These are phyloP conservation scores for Anniella stebbinsi DNA, from an alignment of 2,797 vertebrate species.

Conservation along the genomic window DNA sequence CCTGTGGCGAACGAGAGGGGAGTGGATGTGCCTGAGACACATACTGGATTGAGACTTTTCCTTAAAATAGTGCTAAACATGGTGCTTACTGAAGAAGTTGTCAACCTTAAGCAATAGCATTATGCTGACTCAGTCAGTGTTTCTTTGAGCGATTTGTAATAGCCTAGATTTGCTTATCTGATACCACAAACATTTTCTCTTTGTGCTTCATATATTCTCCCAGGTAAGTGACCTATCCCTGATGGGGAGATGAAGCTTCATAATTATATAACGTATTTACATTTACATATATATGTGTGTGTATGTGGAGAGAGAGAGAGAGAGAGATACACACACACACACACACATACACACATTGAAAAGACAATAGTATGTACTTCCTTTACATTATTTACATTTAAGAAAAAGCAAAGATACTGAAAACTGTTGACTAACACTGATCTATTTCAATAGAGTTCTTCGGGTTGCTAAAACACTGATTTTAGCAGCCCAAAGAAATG, in stretches of 20 bases:
- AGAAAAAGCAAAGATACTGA: too few relatives aligned
- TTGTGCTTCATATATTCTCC: not conserved
- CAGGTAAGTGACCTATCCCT: slow-evolving; percentile 35
- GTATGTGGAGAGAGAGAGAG: too few relatives aligned
- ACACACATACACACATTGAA: not conserved
- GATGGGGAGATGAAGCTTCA: not conserved
- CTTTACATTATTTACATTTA: too few relatives aligned
- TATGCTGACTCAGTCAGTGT: slow-evolving; percentile 63
- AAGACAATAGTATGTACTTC: too few relatives aligned
- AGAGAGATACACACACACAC: not conserved
- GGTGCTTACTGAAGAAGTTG: not conserved
- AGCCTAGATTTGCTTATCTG: slow-evolving; percentile 60
- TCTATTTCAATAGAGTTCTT: too few relatives aligned
- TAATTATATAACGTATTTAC: not conserved
- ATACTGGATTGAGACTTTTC: not conserved
- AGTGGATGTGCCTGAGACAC: too few relatives aligned
- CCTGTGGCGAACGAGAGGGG: not conserved
- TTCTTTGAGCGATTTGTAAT: slow-evolving; percentile 53
- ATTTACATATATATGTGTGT: not conserved
- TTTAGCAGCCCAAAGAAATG: too few relatives aligned
- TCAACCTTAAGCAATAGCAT: slow-evolving; percentile 34
- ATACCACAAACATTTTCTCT: slow-evolving; percentile 38
- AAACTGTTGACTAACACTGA: too few relatives aligned
- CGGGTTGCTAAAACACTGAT: too few relatives aligned
- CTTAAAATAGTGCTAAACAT: not conserved